phyloP scores from a whole-genome alignment of 2,888 invertebrate genomes.

The Andrena fulva region DNA sequence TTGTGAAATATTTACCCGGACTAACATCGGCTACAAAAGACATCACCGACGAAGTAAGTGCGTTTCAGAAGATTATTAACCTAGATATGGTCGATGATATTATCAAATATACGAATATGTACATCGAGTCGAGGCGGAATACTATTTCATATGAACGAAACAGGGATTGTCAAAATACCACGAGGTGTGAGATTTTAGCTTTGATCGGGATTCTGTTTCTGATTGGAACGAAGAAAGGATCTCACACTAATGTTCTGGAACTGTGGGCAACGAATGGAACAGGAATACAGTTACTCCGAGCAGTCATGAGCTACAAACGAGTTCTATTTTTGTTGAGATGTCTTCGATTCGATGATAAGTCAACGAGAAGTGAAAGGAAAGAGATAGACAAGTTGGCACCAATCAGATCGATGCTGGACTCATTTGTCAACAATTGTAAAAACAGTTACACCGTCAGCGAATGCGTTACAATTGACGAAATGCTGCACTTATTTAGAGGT shows the following conservation, averaged over 20 bases:
- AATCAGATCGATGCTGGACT: neutral
- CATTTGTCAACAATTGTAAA: constrained; percentile 11
- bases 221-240: neutral
- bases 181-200: neutral
- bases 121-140: neutral
- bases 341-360: neutral
- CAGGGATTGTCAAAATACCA: neutral
- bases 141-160: neutral
- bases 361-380: neutral
- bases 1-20: neutral
- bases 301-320: constrained; percentile 9
- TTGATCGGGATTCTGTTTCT: constrained; percentile 10
- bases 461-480: neutral
- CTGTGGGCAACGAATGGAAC: constrained; percentile 3
- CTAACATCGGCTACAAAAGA: neutral
- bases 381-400: neutral
- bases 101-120: neutral
- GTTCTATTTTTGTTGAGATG: neutral
- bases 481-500: constrained; percentile 2
- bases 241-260: neutral
- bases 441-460: neutral
- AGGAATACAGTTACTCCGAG: neutral
- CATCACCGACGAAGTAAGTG: neutral
- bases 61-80: neutral
- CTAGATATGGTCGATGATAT: neutral